Conservation (phyloP, 2,888 invertebrate species). For the Drosophila nigricruria region DNA sequence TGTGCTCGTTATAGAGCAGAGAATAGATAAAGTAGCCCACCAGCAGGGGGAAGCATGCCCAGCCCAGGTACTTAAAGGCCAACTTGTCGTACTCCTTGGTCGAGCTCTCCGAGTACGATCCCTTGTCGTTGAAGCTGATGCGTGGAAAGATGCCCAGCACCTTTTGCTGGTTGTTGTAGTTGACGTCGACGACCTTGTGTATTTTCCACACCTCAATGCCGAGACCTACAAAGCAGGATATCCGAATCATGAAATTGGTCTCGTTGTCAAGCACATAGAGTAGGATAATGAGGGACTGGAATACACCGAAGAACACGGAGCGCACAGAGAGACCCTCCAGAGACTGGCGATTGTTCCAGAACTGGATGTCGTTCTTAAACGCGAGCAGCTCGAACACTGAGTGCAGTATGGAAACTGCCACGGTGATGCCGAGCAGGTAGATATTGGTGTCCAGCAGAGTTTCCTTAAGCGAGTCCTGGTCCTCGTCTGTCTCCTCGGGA, state of each 20-base stretch:
- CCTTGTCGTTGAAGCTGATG: conserved; percentile 95
- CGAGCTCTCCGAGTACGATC: conserved; percentile 97
- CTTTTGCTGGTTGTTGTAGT: conserved; percentile 90
- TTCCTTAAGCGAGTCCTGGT: conserved; percentile 96
- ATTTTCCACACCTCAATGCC: conserved; percentile 99
- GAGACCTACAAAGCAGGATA: conserved; percentile 97
- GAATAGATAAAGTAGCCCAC: conserved; percentile 98
- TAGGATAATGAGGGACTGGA: conserved; percentile 97
- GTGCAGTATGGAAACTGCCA: conserved; percentile 96
- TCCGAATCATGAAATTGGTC: conserved; percentile 97
- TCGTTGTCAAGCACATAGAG: conserved; percentile 99
- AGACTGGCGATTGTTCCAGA: conserved; percentile 99
- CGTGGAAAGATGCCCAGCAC: conserved; percentile 93
- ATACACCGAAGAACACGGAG: conserved; percentile 99
- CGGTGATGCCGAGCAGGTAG: conserved; percentile 95
- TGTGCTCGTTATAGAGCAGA: conserved; percentile 97
- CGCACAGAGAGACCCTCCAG: conserved; percentile 98
- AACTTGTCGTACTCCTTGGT: conserved; percentile 97
- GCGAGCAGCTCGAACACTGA: conserved; percentile 99
- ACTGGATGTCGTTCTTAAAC: conserved; percentile 99
- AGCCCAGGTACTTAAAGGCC: conserved; percentile 98
- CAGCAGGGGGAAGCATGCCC: conserved; percentile 97
- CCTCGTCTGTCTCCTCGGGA: conserved; percentile 88
- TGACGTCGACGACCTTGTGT: conserved; percentile 96
- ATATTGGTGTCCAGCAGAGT: conserved; percentile 98